Percentiles rank a stretch among this genome's conserved stretches.
Evolutionary conservation across 1,140 invertebrate genomes (phyloP).

Genomic region (Drosophila lacertosa): DNA sequence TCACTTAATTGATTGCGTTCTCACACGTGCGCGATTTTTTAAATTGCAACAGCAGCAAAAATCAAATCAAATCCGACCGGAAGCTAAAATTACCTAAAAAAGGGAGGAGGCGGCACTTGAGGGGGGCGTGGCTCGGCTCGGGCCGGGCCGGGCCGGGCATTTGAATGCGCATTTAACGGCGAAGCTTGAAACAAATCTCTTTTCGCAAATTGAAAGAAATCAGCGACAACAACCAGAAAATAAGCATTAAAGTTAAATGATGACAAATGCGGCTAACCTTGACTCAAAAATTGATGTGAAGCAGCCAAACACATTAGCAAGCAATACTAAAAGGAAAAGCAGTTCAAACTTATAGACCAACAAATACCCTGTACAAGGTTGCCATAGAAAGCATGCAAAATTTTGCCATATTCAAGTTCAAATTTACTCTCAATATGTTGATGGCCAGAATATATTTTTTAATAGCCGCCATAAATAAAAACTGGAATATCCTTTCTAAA

Average conservation of each 20-base stretch:
- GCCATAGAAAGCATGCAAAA: too few relatives aligned
- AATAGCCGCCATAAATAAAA: slow-evolving; percentile 10
- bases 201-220: slow-evolving; percentile 75
- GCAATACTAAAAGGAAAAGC: not conserved
- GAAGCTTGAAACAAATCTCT: slow-evolving; percentile 59
- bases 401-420: too few relatives aligned
- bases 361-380: slow-evolving; percentile 8
- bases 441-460: not conserved
- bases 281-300: slow-evolving; percentile 35
- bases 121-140: too few relatives aligned
- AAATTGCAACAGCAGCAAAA: slow-evolving; percentile 7
- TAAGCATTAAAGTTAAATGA: slow-evolving; percentile 50
- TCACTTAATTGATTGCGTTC: slow-evolving; percentile 41
- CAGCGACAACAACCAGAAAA: slow-evolving; percentile 39
- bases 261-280: slow-evolving; percentile 67
- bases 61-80: slow-evolving; percentile 51
- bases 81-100: slow-evolving; percentile 42
- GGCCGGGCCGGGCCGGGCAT: not conserved
- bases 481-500: not conserved
- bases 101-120: too few relatives aligned
- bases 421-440: too few relatives aligned
- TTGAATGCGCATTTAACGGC: slow-evolving; percentile 47
- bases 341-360: not conserved
- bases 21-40: slow-evolving; percentile 34
- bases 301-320: slow-evolving; percentile 25